Evolutionary conservation across 2,113 vertebrate species (phyloP).

Genomic region (Sapajus apella): DNA sequence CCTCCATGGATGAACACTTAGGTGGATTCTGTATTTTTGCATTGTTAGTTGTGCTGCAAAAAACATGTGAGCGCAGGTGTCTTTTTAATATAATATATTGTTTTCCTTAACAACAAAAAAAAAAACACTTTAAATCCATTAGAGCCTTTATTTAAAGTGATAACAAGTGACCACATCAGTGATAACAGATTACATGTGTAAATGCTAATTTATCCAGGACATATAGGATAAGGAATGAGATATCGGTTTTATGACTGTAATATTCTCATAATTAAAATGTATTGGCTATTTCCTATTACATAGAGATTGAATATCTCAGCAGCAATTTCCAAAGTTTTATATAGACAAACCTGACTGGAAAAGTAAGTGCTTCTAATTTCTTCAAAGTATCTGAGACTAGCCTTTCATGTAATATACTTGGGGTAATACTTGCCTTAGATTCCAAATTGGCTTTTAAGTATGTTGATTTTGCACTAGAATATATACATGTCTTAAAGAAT

Average conservation of each 20-base stretch:
- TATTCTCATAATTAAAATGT: background rate
- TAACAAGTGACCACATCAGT: background rate
- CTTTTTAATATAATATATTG: too few species aligned
- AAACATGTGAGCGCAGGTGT: too few species aligned
- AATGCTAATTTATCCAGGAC: background rate
- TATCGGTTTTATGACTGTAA: background rate
- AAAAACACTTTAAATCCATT: background rate
- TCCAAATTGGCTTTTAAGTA: constrained; percentile 7
- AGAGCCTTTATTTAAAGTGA: background rate
- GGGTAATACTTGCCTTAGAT: background rate
- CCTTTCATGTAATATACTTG: background rate
- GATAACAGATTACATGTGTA: background rate
- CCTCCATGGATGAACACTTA: too few species aligned
- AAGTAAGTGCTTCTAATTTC: background rate
- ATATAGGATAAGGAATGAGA: background rate
- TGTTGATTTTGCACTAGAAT: background rate
- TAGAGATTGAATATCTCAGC: background rate
- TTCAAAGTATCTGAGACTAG: background rate
- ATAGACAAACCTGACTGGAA: background rate
- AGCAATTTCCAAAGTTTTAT: background rate
- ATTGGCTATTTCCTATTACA: background rate
- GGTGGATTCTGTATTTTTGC: too few species aligned
- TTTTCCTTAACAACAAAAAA: too few species aligned
- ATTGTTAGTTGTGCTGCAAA: too few species aligned
- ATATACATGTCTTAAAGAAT: constrained; percentile 30